Conservation (phyloP, 2,113 vertebrate species). For the Brevimyrus niger region DNA sequence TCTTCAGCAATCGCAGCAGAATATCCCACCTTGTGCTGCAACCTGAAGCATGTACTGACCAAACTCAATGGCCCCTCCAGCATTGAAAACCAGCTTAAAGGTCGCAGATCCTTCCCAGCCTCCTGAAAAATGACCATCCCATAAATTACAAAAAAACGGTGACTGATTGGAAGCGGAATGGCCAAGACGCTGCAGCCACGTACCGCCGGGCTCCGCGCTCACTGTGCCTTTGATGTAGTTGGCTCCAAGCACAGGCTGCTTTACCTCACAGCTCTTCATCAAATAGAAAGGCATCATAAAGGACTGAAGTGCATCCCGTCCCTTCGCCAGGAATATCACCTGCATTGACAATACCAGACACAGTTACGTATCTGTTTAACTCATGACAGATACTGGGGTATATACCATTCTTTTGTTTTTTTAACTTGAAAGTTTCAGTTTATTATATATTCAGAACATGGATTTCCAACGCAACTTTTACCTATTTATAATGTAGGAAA, state of each 20-base stretch:
- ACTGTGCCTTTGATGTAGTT: constrained; percentile 89
- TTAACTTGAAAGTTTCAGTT: not conserved
- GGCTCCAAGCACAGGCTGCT: constrained; percentile 91
- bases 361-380: not conserved
- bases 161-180: not conserved
- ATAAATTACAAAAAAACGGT: not conserved
- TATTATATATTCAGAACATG: not conserved
- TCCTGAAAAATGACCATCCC: constrained; percentile 52
- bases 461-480: not conserved
- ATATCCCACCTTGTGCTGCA: constrained; percentile 78
- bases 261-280: constrained; percentile 91
- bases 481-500: not conserved
- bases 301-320: constrained; percentile 79
- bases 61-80: constrained; percentile 93
- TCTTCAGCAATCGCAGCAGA: not conserved
- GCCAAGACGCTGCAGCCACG: constrained; percentile 16
- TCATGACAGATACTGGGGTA: not conserved
- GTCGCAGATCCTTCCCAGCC: constrained; percentile 86
- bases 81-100: constrained; percentile 78
- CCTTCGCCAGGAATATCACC: constrained; percentile 91
- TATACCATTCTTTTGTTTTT: not conserved
- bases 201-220: constrained; percentile 82
- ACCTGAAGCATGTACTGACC: constrained; percentile 91
- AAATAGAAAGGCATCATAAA: constrained; percentile 98
- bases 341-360: constrained; percentile 39